phyloP scores from a whole-genome alignment of 2,113 vertebrate species.

The Rostratula benghalensis region DNA sequence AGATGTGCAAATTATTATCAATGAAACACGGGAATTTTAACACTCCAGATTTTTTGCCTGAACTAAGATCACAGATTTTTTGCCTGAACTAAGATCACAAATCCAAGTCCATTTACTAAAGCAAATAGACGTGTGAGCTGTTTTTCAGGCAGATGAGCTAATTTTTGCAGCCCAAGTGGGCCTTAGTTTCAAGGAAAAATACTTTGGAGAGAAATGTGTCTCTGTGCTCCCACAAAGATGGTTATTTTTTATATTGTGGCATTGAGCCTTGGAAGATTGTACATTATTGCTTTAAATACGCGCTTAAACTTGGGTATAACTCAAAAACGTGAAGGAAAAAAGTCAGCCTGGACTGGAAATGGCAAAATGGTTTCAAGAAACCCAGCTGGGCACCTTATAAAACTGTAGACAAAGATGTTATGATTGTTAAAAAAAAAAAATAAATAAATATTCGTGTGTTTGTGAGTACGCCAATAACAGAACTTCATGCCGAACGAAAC shows the following conservation, averaged over 20 bases:
- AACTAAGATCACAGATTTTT: background rate
- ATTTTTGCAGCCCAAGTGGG: background rate
- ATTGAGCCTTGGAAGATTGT: fast-evolving
- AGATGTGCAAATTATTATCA: background rate
- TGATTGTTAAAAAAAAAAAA: background rate
- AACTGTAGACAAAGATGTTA: background rate
- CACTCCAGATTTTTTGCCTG: background rate
- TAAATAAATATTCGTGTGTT: background rate
- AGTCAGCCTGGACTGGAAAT: background rate
- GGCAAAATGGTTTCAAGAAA: background rate
- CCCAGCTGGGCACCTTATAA: background rate
- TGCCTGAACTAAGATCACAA: background rate
- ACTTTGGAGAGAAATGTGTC: background rate
- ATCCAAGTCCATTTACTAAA: background rate
- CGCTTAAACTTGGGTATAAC: background rate
- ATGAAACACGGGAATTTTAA: background rate
- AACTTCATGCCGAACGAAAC: background rate
- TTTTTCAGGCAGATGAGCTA: background rate
- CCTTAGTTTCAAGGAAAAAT: background rate
- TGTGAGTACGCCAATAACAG: background rate
- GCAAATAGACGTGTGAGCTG: background rate
- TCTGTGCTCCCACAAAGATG: background rate
- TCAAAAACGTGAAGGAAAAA: background rate
- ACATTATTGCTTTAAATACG: background rate
- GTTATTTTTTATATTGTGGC: background rate